phyloP scores from a whole-genome alignment of 1,140 invertebrate genomes.

The Zophobas morio region DNA sequence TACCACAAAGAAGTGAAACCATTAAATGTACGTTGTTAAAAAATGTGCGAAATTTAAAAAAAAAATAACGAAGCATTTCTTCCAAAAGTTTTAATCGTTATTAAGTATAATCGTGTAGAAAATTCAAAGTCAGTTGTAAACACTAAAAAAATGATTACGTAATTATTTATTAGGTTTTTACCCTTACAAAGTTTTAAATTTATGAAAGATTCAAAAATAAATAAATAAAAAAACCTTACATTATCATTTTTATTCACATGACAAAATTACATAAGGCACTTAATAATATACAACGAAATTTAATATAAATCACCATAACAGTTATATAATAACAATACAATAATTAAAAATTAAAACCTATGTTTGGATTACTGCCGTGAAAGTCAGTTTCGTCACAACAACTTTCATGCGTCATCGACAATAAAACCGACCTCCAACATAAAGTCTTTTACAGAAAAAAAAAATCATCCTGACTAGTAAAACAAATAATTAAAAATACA shows the following conservation, averaged over 20 bases:
- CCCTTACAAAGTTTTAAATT: no score
- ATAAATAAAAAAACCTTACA: slow-evolving; percentile 2
- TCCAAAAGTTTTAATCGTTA: no score
- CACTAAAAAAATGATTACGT: neutral
- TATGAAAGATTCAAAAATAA: neutral
- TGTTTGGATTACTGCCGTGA: slow-evolving; percentile 2
- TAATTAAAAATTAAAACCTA: slow-evolving; percentile 23
- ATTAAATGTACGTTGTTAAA: no score
- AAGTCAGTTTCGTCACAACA: no score
- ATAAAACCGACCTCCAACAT: neutral
- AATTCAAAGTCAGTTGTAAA: neutral
- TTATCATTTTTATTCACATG: slow-evolving; percentile 29
- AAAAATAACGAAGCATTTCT: no score
- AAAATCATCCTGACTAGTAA: slow-evolving; percentile 33
- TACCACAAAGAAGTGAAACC: no score
- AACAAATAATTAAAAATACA: neutral
- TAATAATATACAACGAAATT: slow-evolving; percentile 51
- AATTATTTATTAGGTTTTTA: no score
- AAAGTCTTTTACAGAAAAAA: slow-evolving; percentile 14
- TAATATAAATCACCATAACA: slow-evolving; percentile 59
- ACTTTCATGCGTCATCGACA: no score
- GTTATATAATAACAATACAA: slow-evolving; percentile 59
- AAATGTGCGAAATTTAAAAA: no score
- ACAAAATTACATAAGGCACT: slow-evolving; percentile 44
- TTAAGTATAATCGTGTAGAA: no score